Percentiles rank a stretch among this genome's conserved stretches.
Evolutionary conservation across 2,113 vertebrate species (phyloP).

Genomic region (Proteles cristata): DNA sequence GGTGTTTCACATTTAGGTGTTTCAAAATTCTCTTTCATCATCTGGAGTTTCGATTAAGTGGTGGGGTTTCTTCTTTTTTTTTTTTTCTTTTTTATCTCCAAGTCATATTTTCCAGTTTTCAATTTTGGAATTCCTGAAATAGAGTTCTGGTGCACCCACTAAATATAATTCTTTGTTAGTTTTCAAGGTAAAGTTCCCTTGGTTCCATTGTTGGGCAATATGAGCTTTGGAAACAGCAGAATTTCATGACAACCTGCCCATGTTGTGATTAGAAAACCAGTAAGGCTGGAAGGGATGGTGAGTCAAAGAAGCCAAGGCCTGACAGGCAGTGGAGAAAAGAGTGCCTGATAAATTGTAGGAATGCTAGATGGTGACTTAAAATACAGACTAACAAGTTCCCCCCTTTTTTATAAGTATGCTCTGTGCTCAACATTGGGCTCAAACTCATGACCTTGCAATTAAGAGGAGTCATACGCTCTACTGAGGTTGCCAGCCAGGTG

Average conservation of each 20-base stretch:
- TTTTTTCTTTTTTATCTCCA: not conserved
- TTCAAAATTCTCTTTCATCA: not conserved
- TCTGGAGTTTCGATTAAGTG: not conserved
- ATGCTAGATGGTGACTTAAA: not conserved
- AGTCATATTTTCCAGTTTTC: not conserved
- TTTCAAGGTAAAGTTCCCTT: conserved; percentile 11
- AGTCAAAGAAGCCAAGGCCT: not conserved
- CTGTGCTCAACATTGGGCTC: not conserved
- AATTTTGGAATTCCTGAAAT: not conserved
- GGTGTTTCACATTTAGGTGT: not conserved
- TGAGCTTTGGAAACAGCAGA: not conserved
- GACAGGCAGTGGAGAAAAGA: not conserved
- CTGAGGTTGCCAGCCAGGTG: not conserved
- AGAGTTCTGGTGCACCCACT: not conserved
- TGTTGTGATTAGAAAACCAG: not conserved
- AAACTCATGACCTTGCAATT: not conserved
- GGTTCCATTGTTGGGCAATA: not conserved
- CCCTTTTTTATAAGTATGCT: not conserved
- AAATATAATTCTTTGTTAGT: not conserved
- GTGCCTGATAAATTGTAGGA: not conserved
- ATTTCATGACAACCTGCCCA: not conserved
- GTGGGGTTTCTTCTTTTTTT: not conserved
- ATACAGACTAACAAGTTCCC: not conserved
- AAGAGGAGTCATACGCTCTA: not conserved
- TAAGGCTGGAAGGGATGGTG: not conserved